A percentile compares a stretch with the other conserved stretches of the same genome.
Evolutionary conservation across 1,140 invertebrate species (phyloP).

Genomic region (Drosophila littoralis): DNA sequence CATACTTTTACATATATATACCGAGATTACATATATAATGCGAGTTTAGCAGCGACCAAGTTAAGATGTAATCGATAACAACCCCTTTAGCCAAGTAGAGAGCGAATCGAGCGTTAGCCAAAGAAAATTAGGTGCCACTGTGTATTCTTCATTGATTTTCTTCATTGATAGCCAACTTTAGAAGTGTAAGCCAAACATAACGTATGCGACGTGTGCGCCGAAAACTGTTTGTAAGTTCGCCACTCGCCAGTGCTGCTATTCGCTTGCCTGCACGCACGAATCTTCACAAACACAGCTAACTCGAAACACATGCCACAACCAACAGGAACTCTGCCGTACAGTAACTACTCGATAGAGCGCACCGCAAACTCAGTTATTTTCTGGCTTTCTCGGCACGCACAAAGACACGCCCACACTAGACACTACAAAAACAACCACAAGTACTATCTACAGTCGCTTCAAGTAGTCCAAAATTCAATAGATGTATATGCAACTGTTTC

Average conservation of each 20-base stretch:
- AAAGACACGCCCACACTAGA: constrained; percentile 39
- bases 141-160: constrained; percentile 27
- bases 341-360: constrained; percentile 64
- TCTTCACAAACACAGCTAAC: constrained; percentile 21
- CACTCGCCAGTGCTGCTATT: constrained; percentile 50
- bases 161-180: constrained; percentile 62
- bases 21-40: constrained; percentile 8
- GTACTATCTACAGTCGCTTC: constrained; percentile 19
- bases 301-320: constrained; percentile 24
- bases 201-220: constrained; percentile 74
- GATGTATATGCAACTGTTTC: constrained; percentile 39
- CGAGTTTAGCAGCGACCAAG: constrained; percentile 43
- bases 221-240: constrained; percentile 70
- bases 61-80: constrained; percentile 27
- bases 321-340: constrained; percentile 58
- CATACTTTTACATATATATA: constrained; percentile 14
- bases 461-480: constrained; percentile 48
- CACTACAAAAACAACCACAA: constrained; percentile 28
- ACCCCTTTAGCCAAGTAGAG: constrained; percentile 61
- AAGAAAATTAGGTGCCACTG: constrained; percentile 49
- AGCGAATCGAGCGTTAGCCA: constrained; percentile 70
- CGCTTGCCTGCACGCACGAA: constrained; percentile 71
- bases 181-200: constrained; percentile 77
- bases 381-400: constrained; percentile 66
- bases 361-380: constrained; percentile 67